These are phyloP conservation scores for Stenolophus ochropezus DNA, from an alignment of 2,888 invertebrate species.

Conservation along the genomic window DNA sequence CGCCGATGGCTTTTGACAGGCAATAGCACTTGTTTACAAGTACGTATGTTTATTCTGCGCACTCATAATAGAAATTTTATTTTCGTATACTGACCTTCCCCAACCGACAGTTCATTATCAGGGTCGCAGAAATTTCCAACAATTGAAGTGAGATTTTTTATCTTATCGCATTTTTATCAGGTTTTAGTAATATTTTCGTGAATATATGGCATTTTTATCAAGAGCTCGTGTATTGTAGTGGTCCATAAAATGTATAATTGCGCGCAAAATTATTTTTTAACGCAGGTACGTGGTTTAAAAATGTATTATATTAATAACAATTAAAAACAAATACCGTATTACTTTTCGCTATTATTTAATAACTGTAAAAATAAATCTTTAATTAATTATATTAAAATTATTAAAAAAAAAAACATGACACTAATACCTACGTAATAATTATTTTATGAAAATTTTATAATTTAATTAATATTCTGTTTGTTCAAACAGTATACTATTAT, in stretches of 20 bases:
- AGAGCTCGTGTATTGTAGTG: not conserved
- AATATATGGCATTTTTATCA: not conserved
- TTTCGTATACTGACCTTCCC: slow-evolving; percentile 55
- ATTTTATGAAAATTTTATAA: too few species aligned
- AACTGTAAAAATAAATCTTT: too few species aligned
- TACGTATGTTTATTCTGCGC: slow-evolving; percentile 23
- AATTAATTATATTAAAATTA: too few species aligned
- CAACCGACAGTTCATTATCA: slow-evolving; percentile 23
- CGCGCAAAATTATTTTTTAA: not conserved
- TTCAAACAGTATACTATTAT: too few species aligned
- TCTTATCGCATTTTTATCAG: slow-evolving; percentile 46
- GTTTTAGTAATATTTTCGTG: not conserved
- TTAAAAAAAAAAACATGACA: too few species aligned
- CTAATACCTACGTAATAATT: too few species aligned
- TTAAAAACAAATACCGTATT: too few species aligned
- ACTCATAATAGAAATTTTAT: slow-evolving; percentile 52
- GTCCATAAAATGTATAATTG: slow-evolving; percentile 11
- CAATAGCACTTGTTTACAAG: slow-evolving; percentile 41
- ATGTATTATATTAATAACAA: not conserved
- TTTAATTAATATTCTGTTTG: too few species aligned
- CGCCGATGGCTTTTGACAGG: not conserved
- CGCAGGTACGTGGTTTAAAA: slow-evolving; percentile 25
- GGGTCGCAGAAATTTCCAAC: slow-evolving; percentile 46
- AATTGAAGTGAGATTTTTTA: slow-evolving; percentile 47
- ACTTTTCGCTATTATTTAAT: too few species aligned